These are phyloP conservation scores for Stegastes partitus DNA, from an alignment of 2,113 vertebrate genomes.

Conservation along the genomic window DNA sequence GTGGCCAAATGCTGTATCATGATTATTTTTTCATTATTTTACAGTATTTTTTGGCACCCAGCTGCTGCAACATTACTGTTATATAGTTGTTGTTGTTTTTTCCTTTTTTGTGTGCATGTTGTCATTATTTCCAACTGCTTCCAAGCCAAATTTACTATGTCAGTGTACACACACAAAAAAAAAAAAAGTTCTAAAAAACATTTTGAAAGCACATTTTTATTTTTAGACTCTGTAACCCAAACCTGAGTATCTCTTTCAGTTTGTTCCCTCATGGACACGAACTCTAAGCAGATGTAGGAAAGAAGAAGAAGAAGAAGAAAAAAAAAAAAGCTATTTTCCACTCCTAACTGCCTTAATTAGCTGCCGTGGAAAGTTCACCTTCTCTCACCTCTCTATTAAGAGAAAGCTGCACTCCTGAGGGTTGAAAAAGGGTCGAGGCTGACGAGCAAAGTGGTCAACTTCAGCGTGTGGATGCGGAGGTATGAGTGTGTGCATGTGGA, in stretches of 20 bases:
- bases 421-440: conserved; percentile 8
- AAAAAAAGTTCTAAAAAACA: neutral
- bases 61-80: no score
- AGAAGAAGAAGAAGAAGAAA: neutral
- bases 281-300: conserved; percentile 18
- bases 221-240: conserved; percentile 23
- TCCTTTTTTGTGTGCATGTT: neutral
- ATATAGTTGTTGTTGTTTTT: neutral
- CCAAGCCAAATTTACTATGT: neutral
- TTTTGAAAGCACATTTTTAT: neutral
- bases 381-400: conserved; percentile 17
- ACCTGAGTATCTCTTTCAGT: conserved; percentile 10
- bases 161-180: neutral
- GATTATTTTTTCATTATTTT: no score
- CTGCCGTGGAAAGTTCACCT: conserved; percentile 42
- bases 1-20: no score
- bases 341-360: conserved; percentile 52
- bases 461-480: neutral
- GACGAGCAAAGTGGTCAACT: conserved; percentile 30
- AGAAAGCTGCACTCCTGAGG: conserved; percentile 13
- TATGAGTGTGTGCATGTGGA: conserved; percentile 1
- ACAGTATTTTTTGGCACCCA: no score
- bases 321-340: conserved; percentile 18
- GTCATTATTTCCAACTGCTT: neutral
- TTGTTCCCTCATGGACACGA: conserved; percentile 9